Conservation (phyloP, 2,113 vertebrate genomes). For the Herpailurus yagouaroundi region DNA sequence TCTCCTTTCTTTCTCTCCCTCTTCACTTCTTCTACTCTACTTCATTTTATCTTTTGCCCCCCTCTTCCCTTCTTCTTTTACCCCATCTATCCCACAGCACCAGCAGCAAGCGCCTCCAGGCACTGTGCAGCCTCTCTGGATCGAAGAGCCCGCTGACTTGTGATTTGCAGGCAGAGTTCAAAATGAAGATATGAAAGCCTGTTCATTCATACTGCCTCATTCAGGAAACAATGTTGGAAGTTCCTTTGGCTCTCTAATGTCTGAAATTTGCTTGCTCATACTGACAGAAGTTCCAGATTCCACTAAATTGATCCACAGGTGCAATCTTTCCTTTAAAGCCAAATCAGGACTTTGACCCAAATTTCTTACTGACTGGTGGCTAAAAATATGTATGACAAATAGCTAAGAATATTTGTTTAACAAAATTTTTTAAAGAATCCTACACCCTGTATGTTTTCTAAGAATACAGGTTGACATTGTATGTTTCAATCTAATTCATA, state of each 20-base stretch:
- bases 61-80: not conserved
- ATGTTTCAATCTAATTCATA: not conserved
- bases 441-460: not conserved
- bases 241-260: not conserved
- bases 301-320: not conserved
- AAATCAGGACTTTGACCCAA: not conserved
- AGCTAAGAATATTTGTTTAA: not conserved
- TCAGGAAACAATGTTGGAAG: not conserved
- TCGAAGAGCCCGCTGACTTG: conserved; percentile 6
- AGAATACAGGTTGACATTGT: not conserved
- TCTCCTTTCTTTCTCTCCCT: not conserved
- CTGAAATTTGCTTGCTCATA: conserved; percentile 26
- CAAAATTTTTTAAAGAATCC: not conserved
- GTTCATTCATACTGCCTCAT: conserved; percentile 35
- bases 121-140: not conserved
- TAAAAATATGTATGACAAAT: conserved; percentile 20
- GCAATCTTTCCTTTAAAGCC: not conserved
- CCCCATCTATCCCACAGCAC: not conserved
- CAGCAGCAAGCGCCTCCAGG: not conserved
- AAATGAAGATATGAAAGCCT: conserved; percentile 36
- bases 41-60: not conserved
- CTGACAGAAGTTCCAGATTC: not conserved
- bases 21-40: not conserved
- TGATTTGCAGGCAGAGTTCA: conserved; percentile 1
- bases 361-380: not conserved